A percentile compares a stretch with the other conserved stretches of the same genome.
Conservation (phyloP, 1,140 invertebrate genomes). For the Druon quercuslanigerum region DNA sequence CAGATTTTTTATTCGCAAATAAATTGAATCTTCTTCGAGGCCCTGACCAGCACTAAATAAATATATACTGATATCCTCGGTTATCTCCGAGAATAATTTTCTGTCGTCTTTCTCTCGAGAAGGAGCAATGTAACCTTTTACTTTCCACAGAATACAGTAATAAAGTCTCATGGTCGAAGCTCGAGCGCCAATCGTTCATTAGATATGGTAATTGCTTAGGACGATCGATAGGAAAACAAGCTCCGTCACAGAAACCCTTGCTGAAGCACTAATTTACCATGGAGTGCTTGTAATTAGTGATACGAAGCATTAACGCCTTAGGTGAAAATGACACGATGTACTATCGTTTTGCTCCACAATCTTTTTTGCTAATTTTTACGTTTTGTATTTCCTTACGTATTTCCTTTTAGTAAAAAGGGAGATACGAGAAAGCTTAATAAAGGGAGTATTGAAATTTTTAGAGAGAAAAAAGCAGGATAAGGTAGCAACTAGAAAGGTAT, state of each 20-base stretch:
- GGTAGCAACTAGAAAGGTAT: too few relatives aligned
- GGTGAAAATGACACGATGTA: neutral
- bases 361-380: neutral
- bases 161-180: neutral
- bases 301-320: neutral
- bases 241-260: neutral
- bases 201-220: constrained; percentile 13
- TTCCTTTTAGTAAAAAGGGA: too few relatives aligned
- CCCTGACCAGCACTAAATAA: too few relatives aligned
- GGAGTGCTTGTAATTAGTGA: neutral
- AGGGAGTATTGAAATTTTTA: too few relatives aligned
- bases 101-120: too few relatives aligned
- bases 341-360: neutral
- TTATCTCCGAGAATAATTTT: too few relatives aligned
- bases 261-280: constrained; percentile 3
- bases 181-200: constrained; percentile 1
- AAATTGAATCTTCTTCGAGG: too few relatives aligned
- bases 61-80: too few relatives aligned
- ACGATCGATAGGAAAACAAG: constrained; percentile 8
- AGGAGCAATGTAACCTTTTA: too few relatives aligned
- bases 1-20: too few relatives aligned
- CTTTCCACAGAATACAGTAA: neutral
- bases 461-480: too few relatives aligned
- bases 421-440: too few relatives aligned
- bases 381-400: neutral